Evolutionary conservation across 2,113 vertebrate species (phyloP).

Genomic region (Tinamus guttatus): DNA sequence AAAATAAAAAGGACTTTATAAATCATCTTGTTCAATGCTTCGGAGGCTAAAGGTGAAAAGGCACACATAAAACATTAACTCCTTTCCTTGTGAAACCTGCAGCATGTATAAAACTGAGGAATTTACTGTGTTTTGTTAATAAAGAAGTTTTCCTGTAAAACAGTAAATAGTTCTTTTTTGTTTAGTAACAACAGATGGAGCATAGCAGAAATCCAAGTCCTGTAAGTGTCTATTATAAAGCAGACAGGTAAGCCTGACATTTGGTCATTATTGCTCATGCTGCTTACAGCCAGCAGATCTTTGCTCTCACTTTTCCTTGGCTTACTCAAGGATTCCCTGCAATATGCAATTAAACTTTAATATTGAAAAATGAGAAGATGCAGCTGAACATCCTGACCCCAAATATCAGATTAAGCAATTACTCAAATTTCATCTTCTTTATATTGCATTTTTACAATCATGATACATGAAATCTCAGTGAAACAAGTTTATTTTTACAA

Average conservation of each 20-base stretch:
- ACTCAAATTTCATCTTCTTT: slow-evolving; percentile 34
- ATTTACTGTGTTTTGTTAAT: not conserved
- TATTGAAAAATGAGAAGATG: slow-evolving; percentile 22
- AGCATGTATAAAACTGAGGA: not conserved
- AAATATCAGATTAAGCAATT: slow-evolving; percentile 54
- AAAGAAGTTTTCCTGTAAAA: not conserved
- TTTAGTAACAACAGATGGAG: slow-evolving; percentile 19
- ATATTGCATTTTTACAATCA: slow-evolving; percentile 32
- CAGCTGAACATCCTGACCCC: not conserved
- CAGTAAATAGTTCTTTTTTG: not conserved
- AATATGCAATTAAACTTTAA: slow-evolving; percentile 65
- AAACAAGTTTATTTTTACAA: slow-evolving; percentile 52
- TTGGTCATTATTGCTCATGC: slow-evolving; percentile 14
- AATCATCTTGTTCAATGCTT: not conserved
- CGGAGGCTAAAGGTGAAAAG: not conserved
- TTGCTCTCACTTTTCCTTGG: slow-evolving; percentile 48
- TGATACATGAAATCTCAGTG: slow-evolving; percentile 25
- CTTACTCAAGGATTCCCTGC: slow-evolving; percentile 64
- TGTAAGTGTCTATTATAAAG: not conserved
- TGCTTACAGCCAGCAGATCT: slow-evolving; percentile 42
- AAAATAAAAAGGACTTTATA: not conserved
- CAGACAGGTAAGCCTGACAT: not conserved
- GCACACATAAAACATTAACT: not conserved
- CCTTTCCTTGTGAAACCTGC: not conserved
- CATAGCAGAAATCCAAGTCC: not conserved